phyloP scores from a whole-genome alignment of 30 jellyfish, hydroid and myxozoan species.

The Aurelia aurita region DNA sequence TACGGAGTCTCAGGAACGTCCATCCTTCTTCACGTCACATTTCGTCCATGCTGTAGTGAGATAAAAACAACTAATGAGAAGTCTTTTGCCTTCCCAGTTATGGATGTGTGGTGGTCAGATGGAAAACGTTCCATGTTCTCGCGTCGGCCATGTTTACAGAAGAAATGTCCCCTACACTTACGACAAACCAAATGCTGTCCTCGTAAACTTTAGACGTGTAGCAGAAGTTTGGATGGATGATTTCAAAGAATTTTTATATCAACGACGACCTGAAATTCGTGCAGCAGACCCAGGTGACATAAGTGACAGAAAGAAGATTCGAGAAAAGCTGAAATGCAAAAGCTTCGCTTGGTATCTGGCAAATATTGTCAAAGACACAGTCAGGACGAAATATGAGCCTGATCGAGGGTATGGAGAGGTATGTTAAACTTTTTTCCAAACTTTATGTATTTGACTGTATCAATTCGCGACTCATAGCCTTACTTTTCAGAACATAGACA shows the following conservation, averaged over 20 bases:
- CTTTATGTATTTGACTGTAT: too few relatives aligned
- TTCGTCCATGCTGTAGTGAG: too few relatives aligned
- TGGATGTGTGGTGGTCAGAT: constrained; percentile 99
- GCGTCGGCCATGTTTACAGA: constrained; percentile 99
- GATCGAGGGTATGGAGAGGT: constrained; percentile 98
- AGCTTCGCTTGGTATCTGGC: constrained; percentile 93
- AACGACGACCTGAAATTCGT: constrained; percentile 83
- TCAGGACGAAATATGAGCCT: constrained; percentile 94
- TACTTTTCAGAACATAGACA: too few relatives aligned
- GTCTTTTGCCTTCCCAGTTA: constrained; percentile 55
- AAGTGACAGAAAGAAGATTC: constrained; percentile 73
- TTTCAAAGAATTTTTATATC: constrained; percentile 84
- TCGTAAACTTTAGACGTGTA: constrained; percentile 92
- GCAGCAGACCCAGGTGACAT: constrained; percentile 85
- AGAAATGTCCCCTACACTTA: constrained; percentile 94
- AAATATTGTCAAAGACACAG: constrained; percentile 93
- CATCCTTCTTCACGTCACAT: too few relatives aligned
- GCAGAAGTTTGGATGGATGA: constrained; percentile 99
- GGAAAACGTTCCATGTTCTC: constrained; percentile 98
- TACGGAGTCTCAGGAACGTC: too few relatives aligned
- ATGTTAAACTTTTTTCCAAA: not conserved
- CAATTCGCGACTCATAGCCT: too few relatives aligned
- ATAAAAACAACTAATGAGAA: not conserved
- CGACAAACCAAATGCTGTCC: constrained; percentile 95
- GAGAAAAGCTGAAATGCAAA: constrained; percentile 84